These are phyloP conservation scores for Brachymystax lenok DNA, from an alignment of 2,797 vertebrate genomes.

Conservation along the genomic window DNA sequence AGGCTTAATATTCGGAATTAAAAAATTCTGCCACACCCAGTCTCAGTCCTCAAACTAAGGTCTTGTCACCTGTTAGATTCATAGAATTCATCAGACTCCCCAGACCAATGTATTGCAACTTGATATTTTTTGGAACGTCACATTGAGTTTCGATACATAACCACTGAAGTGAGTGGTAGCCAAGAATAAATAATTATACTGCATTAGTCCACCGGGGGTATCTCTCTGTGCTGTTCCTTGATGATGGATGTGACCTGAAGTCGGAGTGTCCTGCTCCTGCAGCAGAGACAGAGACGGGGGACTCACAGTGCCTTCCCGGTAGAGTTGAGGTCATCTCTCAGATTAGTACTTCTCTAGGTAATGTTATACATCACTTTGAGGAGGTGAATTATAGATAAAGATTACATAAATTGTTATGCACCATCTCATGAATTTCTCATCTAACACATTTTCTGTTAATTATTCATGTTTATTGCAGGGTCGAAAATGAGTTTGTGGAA, in stretches of 20 bases:
- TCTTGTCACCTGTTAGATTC: neutral
- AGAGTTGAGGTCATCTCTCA: neutral
- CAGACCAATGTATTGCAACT: too few relatives aligned
- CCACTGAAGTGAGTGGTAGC: too few relatives aligned
- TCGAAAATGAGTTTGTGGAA: slow-evolving; percentile 3
- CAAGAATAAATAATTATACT: neutral
- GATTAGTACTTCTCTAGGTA: neutral
- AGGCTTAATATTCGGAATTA: neutral
- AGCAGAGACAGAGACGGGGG: neutral
- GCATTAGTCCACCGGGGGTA: neutral
- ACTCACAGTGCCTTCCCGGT: neutral
- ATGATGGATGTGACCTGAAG: neutral
- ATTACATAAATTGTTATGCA: slow-evolving; percentile 16
- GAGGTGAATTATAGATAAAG: slow-evolving; percentile 8
- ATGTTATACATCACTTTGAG: slow-evolving; percentile 8
- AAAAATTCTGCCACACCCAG: neutral
- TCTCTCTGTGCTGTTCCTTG: neutral
- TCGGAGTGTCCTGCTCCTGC: neutral
- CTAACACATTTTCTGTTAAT: slow-evolving; percentile 15
- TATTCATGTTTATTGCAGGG: slow-evolving; percentile 10
- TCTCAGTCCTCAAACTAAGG: neutral
- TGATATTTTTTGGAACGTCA: too few relatives aligned
- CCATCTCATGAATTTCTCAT: slow-evolving; percentile 16
- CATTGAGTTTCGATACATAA: too few relatives aligned
- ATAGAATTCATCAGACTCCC: too few relatives aligned